These are phyloP conservation scores for Callipepla californica DNA, from an alignment of 2,113 vertebrate genomes.

Conservation along the genomic window DNA sequence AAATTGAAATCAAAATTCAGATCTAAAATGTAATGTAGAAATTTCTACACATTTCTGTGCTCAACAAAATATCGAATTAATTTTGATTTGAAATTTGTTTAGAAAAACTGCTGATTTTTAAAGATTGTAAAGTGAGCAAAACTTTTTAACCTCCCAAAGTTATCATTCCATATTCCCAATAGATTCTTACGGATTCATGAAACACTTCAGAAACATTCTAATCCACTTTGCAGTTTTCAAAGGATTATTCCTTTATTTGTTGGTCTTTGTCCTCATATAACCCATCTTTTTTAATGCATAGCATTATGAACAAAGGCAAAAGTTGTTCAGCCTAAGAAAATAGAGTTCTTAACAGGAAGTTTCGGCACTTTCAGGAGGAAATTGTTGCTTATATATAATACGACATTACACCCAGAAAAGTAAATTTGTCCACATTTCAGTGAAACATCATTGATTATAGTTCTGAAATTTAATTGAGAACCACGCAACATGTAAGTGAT, in stretches of 20 bases:
- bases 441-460: slow-evolving; percentile 1
- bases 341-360: background rate
- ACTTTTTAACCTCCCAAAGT: too few species aligned
- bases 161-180: background rate
- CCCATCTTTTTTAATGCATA: background rate
- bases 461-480: slow-evolving; percentile 12
- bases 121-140: background rate
- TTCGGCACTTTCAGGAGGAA: background rate
- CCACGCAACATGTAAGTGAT: background rate
- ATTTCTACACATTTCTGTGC: background rate
- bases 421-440: background rate
- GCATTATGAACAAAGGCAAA: background rate
- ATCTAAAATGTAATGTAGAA: background rate
- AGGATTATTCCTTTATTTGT: background rate
- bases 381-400: background rate
- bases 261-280: background rate
- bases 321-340: background rate
- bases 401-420: background rate
- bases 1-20: background rate
- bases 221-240: background rate
- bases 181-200: background rate
- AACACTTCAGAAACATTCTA: background rate
- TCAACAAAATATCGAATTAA: background rate
- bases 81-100: background rate
- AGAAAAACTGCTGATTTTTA: background rate